Evolutionary conservation across 2,888 invertebrate species (phyloP).

Genomic region (Sesia apiformis): DNA sequence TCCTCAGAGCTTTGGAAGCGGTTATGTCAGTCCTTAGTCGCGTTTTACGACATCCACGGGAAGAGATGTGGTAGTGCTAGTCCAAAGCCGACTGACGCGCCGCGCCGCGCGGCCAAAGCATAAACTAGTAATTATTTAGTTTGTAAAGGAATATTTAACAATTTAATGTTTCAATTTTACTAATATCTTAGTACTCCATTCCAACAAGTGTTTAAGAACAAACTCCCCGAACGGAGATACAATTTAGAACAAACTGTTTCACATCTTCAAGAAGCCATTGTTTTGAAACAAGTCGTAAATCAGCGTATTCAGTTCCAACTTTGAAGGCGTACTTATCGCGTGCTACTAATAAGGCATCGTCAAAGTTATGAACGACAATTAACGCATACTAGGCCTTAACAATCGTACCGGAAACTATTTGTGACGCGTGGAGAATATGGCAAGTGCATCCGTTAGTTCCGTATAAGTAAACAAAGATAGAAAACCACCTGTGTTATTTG

Average conservation of each 20-base stretch:
- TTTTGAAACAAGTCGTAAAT: neutral
- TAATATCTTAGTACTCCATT: too few relatives aligned
- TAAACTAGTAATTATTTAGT: too few relatives aligned
- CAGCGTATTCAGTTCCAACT: neutral
- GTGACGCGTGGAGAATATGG: slow-evolving; percentile 45
- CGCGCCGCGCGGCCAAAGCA: too few relatives aligned
- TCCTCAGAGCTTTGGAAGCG: too few relatives aligned
- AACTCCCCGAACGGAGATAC: too few relatives aligned
- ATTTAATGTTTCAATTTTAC: too few relatives aligned
- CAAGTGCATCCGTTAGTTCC: slow-evolving; percentile 58
- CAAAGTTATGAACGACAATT: slow-evolving; percentile 32
- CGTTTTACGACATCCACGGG: too few relatives aligned
- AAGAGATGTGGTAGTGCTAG: too few relatives aligned
- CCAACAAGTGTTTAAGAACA: too few relatives aligned
- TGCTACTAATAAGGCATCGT: slow-evolving; percentile 28
- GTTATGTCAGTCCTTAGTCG: too few relatives aligned
- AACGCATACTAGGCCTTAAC: slow-evolving; percentile 40
- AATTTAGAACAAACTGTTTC: neutral
- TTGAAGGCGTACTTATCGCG: slow-evolving; percentile 15
- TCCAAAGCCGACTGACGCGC: too few relatives aligned
- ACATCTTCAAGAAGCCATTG: neutral
- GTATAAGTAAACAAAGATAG: slow-evolving; percentile 26
- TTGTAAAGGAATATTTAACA: too few relatives aligned
- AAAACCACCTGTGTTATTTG: neutral
- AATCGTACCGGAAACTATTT: slow-evolving; percentile 53